Evolutionary conservation across 92 coral and sea anemone genomes (phyloP), one percentile per base, ranked within the genome.

Genomic region (Phenganax stokvisi): DNA sequence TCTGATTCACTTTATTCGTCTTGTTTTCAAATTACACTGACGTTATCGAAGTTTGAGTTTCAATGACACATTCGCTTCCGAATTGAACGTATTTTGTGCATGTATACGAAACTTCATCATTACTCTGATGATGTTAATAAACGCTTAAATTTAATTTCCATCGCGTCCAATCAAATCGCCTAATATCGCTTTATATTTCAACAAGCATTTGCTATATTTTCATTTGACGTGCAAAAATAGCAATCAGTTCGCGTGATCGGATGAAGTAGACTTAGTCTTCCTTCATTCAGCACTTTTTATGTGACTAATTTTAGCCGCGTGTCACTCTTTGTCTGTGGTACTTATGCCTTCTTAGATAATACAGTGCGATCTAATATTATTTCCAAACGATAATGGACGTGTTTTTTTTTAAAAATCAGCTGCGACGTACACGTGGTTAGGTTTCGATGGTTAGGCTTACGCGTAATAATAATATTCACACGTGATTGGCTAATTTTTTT

Each of bases 401-500:
- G 83, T 79, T 51, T 63, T 12, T 29, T 28, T 79, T 79, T 79
- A n/a, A 79, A 63, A 79, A 64, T 47, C 61, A 54, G 83, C 61
- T 64, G 56, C 70, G 44, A 25, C 1, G 74, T 17, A 63, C 83
- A 64, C 83, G 83, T 79, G 83, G 83, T 64, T 54, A 54, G 52
- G 73, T 63, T 52, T 63, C 83, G 83, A 56, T 79, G 83, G 74
- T 65, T 73, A 65, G 83, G 4, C 31, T 51, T 27, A 17, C 20
- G 63, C 54, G 53, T 20, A 17, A 63, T 51, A 63, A 79, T 15
- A 13, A 10, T 17, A 9, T 31, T 75, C 53, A 85, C 57, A 79
- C 53, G 52, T 82, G 17, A 80, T 83, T 74, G 77, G 80, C 66
- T 63, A 64, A 73, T 55, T 74, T 57, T 62, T 20, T 74, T 83